Base-by-base conservation (phyloP, 2,113 vertebrate genomes). In the Sciurus niger region DNA sequence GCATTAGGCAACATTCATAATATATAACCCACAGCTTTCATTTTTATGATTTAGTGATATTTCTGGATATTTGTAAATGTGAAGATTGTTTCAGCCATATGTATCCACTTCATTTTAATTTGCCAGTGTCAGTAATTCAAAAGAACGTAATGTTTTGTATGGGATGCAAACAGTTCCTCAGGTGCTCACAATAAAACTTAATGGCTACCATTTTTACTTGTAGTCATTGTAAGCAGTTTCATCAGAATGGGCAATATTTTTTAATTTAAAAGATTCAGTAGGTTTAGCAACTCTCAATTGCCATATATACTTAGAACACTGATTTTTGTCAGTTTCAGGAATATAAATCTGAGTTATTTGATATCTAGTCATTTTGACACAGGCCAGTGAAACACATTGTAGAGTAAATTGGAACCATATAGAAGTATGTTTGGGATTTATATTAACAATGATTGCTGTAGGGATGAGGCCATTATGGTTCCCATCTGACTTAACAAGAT, bases 391-490 rank as follows among this genome's bases (percentile, higher is more conserved):
- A 98, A 98, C 98, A 97, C 98, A 98, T 98, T 98, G 98, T 98
- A 94, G 94, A 98, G 96, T 97, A 98, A 99, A 99, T 98, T 99
- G 98, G 97, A 98, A 94, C 97, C 60, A 97, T 98, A 97, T 95
- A 98, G 98, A 98, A 98, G 98, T 98, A 99, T 98, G 98, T 98
- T 97, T 96, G 98, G 98, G 98, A 98, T 98, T 99, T 99, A 98
- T 99, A 99, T 99, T 99, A 99, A 99, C 99, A 99, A 99, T 99
- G 99, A 99, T 99, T 99, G 99, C 99, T 98, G 98, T 98, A 98
- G 98, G 99, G 99, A 99, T 99, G 99, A 99, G 98, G 98, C 99
- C 98, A 99, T 99, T 99, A 99, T 99, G 98, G 98, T 98, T 98
- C 98, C 98, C 97, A 97, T 98, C 98, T 99, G 99, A 99, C 98